Evolutionary conservation across 2,113 vertebrate genomes (phyloP).

Genomic region (Eulemur macaco): DNA sequence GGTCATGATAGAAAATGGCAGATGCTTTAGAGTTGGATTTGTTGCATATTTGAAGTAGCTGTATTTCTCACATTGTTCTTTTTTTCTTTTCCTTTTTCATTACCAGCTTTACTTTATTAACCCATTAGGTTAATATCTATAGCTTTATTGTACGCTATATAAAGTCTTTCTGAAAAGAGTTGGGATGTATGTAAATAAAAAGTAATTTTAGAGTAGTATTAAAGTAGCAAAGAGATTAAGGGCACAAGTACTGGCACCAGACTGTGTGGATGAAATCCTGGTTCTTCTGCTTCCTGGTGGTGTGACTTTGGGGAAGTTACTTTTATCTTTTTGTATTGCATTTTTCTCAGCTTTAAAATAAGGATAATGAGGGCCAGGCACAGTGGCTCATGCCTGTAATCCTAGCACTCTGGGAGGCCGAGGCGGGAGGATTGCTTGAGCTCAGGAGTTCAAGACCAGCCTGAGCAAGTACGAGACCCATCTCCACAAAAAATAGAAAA

Average conservation of each 20-base stretch:
- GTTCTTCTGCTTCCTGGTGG: neutral
- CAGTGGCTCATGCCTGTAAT: no score
- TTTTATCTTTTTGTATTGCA: neutral
- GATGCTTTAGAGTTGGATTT: neutral
- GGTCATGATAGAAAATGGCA: neutral
- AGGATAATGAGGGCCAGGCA: neutral
- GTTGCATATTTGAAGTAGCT: neutral
- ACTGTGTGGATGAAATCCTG: neutral
- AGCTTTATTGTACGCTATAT: neutral
- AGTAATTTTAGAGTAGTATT: neutral
- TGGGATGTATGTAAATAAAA: slow-evolving; percentile 1
- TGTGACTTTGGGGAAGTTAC: neutral
- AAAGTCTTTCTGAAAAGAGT: slow-evolving; percentile 39
- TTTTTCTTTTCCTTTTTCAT: neutral
- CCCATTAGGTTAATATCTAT: neutral
- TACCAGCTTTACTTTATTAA: neutral
- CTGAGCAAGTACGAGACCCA: no score
- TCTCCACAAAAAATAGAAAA: no score
- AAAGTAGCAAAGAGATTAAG: neutral
- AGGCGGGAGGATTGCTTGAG: no score
- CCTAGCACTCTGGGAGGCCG: no score
- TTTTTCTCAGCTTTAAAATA: slow-evolving; percentile 4
- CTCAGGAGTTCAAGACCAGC: no score
- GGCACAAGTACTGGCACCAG: neutral
- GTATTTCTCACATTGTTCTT: neutral